phyloP scores from a whole-genome alignment of 2,888 invertebrate species.

The Bimastos eiseni region DNA sequence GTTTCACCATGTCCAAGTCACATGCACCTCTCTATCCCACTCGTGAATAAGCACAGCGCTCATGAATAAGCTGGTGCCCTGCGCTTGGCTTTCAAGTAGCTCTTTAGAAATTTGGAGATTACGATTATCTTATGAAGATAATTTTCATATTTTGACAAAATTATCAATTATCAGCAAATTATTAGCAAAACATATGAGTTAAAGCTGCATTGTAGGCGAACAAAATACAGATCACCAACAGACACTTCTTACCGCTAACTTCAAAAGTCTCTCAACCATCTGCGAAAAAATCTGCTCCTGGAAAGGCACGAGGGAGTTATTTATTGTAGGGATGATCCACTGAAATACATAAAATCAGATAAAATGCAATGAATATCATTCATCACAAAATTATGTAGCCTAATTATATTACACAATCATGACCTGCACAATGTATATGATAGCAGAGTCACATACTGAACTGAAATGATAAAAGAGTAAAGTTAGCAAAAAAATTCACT shows the following conservation, averaged over 20 bases:
- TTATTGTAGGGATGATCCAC: constrained; percentile 95
- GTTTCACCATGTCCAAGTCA: too few species aligned
- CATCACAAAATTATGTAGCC: neutral
- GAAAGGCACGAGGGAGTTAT: constrained; percentile 90
- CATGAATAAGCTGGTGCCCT: too few species aligned
- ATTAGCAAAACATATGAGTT: neutral
- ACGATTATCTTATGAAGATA: neutral
- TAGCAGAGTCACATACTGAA: too few species aligned
- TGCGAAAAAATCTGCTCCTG: constrained; percentile 84
- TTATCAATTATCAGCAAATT: too few species aligned
- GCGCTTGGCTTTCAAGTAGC: too few species aligned
- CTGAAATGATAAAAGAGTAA: too few species aligned
- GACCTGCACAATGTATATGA: too few species aligned
- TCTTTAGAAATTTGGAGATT: too few species aligned
- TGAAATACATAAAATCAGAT: constrained; percentile 65
- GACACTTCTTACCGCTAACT: constrained; percentile 79
- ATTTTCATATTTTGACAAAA: neutral
- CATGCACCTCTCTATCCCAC: too few species aligned
- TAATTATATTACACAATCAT: neutral
- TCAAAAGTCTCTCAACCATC: constrained; percentile 86
- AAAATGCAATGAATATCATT: neutral
- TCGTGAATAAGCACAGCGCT: too few species aligned
- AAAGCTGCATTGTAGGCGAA: neutral
- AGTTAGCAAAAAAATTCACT: too few species aligned
- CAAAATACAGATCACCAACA: neutral